Percentiles rank a stretch among this genome's conserved stretches.
These are phyloP conservation scores for Drosophila mercatorum DNA, from an alignment of 2,888 invertebrate genomes.

Conservation along the genomic window DNA sequence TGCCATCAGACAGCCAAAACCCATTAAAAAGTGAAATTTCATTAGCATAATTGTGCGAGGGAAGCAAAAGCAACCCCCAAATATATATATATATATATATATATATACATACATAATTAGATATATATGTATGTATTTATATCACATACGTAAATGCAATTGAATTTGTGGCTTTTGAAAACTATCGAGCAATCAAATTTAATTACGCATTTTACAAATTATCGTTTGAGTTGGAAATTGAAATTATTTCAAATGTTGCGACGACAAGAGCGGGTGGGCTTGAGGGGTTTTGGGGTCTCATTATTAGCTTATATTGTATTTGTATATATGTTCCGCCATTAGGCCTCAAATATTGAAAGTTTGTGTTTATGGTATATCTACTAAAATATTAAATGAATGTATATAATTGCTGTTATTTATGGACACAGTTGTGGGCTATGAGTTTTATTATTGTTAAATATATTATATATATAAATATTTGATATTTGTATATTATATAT, in stretches of 20 bases:
- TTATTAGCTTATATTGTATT: background rate
- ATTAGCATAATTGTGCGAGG: constrained; percentile 45
- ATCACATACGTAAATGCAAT: constrained; percentile 24
- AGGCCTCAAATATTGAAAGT: too few species aligned
- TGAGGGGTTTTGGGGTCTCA: background rate
- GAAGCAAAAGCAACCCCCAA: background rate
- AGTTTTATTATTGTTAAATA: too few species aligned
- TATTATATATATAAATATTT: too few species aligned
- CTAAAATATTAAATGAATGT: background rate
- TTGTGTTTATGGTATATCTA: background rate
- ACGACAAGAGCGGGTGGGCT: background rate
- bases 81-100: too few species aligned
- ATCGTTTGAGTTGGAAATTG: constrained; percentile 36
- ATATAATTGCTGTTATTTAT: background rate
- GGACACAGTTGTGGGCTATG: background rate
- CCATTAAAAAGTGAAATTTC: constrained; percentile 48
- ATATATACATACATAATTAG: background rate
- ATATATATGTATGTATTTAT: background rate
- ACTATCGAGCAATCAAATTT: constrained; percentile 53
- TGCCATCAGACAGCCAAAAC: constrained; percentile 20
- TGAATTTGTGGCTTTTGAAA: constrained; percentile 30
- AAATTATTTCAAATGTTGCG: constrained; percentile 30
- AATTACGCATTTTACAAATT: constrained; percentile 60
- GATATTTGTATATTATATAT: too few species aligned
- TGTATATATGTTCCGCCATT: background rate